These are phyloP conservation scores for Platygyra sinensis DNA, from an alignment of 64 coral and sea anemone genomes.

Conservation along the genomic window DNA sequence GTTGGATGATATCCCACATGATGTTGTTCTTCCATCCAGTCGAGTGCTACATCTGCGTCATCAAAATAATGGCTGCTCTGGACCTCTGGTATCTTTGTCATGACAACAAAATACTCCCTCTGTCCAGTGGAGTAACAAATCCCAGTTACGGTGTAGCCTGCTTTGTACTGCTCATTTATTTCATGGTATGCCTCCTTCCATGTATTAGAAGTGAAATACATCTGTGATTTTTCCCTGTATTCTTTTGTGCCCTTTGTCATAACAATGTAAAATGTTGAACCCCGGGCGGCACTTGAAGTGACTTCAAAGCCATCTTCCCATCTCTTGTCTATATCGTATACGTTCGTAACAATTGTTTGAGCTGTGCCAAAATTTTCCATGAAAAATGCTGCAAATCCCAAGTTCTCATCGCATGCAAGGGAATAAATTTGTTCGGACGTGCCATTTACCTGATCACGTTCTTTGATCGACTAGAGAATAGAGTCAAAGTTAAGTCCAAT, in stretches of 20 bases:
- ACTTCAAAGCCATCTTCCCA: neutral
- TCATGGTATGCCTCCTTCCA: neutral
- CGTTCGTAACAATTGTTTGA: neutral
- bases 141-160: neutral
- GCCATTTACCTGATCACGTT: no score
- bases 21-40: no score
- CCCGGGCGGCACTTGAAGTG: neutral
- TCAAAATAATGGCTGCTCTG: neutral
- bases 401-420: no score
- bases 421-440: neutral
- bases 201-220: neutral
- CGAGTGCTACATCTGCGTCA: no score
- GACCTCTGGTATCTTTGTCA: neutral
- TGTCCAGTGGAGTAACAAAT: constrained; percentile 4
- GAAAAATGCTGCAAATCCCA: constrained; percentile 8
- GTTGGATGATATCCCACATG: neutral
- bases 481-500: neutral
- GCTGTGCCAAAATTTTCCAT: neutral
- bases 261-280: constrained; percentile 3
- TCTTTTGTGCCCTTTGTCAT: constrained; percentile 18
- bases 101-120: neutral
- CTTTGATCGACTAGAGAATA: neutral
- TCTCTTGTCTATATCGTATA: neutral
- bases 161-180: neutral
- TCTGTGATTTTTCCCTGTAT: neutral